Percentiles rank a stretch among this genome's conserved stretches.
phyloP scores from a whole-genome alignment of 2,888 invertebrate species.

The Mythimna vitellina region DNA sequence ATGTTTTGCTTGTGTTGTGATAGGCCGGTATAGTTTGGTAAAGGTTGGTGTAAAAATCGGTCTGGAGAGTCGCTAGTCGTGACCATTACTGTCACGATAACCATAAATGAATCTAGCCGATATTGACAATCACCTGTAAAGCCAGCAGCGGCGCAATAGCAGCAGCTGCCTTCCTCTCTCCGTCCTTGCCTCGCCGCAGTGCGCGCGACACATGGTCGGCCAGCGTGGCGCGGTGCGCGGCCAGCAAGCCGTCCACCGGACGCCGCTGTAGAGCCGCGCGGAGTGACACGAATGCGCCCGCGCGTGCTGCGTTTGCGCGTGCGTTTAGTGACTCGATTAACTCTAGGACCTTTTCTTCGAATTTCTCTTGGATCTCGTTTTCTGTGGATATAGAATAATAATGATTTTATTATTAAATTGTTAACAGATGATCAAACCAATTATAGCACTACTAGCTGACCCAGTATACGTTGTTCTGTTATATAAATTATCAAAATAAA shows the following conservation, averaged over 20 bases:
- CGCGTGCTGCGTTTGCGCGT: constrained; percentile 96
- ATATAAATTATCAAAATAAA: too few species aligned
- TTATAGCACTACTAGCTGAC: too few species aligned
- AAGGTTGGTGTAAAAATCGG: too few species aligned
- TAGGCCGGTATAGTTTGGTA: too few species aligned
- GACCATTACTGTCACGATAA: not conserved
- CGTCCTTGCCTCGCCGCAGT: constrained; percentile 95
- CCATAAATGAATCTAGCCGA: not conserved
- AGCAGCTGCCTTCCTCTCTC: constrained; percentile 96
- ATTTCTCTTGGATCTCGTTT: constrained; percentile 90
- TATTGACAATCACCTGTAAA: constrained; percentile 91
- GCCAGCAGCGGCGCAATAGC: constrained; percentile 95
- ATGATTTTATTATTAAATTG: not conserved
- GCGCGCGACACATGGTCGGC: constrained; percentile 95
- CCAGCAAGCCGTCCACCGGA: constrained; percentile 94
- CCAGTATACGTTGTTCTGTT: too few species aligned
- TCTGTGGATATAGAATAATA: constrained; percentile 78
- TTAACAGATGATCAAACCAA: not conserved
- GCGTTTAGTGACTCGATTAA: constrained; percentile 97
- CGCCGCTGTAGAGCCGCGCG: constrained; percentile 94
- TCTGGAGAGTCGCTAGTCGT: not conserved
- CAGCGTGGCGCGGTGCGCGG: constrained; percentile 94
- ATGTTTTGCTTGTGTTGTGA: too few species aligned
- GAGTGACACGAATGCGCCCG: constrained; percentile 93
- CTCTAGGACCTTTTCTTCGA: constrained; percentile 97